These are phyloP conservation scores for Drosophila oshimai DNA, from an alignment of 1,140 invertebrate genomes.

Conservation along the genomic window DNA sequence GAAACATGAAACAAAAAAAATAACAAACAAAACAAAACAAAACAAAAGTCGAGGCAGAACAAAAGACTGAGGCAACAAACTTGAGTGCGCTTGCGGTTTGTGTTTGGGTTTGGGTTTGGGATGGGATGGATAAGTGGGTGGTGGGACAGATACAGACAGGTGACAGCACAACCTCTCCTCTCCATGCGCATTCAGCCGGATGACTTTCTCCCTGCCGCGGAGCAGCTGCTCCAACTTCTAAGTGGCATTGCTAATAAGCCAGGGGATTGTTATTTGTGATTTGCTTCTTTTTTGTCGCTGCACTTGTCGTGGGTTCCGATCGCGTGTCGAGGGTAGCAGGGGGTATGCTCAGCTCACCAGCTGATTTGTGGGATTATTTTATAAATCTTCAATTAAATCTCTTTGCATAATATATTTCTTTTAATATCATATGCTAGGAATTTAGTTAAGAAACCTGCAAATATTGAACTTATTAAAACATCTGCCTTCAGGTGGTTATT, in stretches of 20 bases:
- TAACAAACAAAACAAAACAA: no score
- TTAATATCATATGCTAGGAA: no score
- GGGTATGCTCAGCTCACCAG: not conserved
- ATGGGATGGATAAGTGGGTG: not conserved
- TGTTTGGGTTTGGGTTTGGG: not conserved
- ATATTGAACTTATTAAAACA: no score
- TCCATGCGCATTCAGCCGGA: slow-evolving; percentile 41
- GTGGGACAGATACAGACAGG: not conserved
- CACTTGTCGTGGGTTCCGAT: slow-evolving; percentile 11
- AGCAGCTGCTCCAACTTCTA: slow-evolving; percentile 38
- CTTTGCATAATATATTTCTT: no score
- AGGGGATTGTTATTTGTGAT: slow-evolving; percentile 8
- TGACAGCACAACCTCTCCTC: slow-evolving; percentile 15
- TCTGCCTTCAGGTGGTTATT: no score
- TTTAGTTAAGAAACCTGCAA: no score
- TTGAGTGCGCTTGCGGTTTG: slow-evolving; percentile 73
- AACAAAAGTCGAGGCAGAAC: slow-evolving; percentile 50
- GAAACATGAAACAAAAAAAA: no score
- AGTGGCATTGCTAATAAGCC: slow-evolving; percentile 64
- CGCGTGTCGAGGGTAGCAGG: slow-evolving; percentile 5
- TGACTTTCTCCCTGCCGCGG: slow-evolving; percentile 57
- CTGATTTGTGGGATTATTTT: not conserved
- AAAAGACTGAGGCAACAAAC: slow-evolving; percentile 77
- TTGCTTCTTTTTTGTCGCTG: slow-evolving; percentile 27
- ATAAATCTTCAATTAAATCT: not conserved